Evolutionary conservation across 2,888 invertebrate species (phyloP), one percentile per base, ranked within the genome.

Genomic region (Luffia ferchaultella): DNA sequence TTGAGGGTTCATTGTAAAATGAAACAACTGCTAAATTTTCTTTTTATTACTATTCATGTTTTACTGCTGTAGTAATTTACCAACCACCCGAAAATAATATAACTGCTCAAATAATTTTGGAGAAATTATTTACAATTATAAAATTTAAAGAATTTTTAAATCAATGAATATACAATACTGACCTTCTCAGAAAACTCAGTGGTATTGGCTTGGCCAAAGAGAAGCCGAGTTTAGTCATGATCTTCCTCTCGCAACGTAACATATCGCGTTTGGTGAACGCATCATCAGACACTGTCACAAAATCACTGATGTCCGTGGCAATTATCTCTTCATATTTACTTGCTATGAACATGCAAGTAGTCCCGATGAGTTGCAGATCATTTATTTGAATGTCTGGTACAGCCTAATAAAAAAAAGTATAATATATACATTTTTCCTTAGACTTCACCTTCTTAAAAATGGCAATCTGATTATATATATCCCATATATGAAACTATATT

Each of bases 271-370:
- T 91, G 2, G 87, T 87, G 70, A 94, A 98, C 0, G 95, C 90
- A 65, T 93, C 89, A 74, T 96, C 97, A 9, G 96, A 93, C 50
- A 98, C 92, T 68, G 92, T 95, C 15, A 94, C 92, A 77, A 97
- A 97, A 75, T 98, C 98, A 3, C 77, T 83, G 18, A 96, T 87
- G 45, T 93, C 93, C 0, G 97, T 96, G 1, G 93, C 88, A 63
- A 91, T 95, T 63, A 96, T 91, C 82, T 98, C 98, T 76, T 98
- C 98, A 64, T 95, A 97, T 73, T 98, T 98, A 64, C 92, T 89
- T 0, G 98, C 97, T 50, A 97, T 88, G 62, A 95, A 91, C 86
- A 98, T 88, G 0, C 96, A 91, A 0, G 96, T 90, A 1, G 95
- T 91, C 2, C 97, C 97, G 12, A 97, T 93, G 55, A 97, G 79